These are phyloP conservation scores for Rhopalosiphum nymphaeae DNA, from an alignment of 2,888 invertebrate genomes.

Conservation along the genomic window DNA sequence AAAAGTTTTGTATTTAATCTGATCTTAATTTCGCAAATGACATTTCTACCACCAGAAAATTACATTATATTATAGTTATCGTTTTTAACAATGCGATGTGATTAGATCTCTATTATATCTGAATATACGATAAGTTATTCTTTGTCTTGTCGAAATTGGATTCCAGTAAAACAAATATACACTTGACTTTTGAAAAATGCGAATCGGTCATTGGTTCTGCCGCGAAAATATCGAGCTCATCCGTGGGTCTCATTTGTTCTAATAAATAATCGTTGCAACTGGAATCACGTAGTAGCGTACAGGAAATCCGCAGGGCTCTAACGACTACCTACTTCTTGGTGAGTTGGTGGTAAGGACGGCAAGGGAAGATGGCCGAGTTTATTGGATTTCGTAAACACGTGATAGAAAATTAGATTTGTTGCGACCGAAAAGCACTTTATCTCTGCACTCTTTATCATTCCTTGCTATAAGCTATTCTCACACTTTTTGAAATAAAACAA, in stretches of 20 bases:
- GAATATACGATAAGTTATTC: conserved; percentile 26
- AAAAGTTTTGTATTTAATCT: background rate
- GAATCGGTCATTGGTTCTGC: background rate
- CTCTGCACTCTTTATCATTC: conserved; percentile 63
- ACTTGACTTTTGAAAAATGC: conserved; percentile 44
- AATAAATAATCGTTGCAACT: conserved; percentile 58
- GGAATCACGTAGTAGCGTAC: conserved; percentile 57
- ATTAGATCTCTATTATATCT: background rate
- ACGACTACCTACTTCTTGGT: conserved; percentile 19
- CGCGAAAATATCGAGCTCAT: conserved; percentile 18
- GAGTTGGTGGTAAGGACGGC: background rate
- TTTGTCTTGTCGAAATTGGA: conserved; percentile 26
- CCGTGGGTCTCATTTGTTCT: conserved; percentile 46
- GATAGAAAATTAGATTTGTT: conserved; percentile 64
- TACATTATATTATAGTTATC: background rate
- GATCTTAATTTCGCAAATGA: background rate
- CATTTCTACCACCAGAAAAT: background rate
- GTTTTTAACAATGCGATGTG: background rate
- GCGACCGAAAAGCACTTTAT: conserved; percentile 64
- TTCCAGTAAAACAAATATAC: conserved; percentile 36
- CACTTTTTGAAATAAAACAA: conserved; percentile 52
- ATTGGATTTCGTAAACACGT: conserved; percentile 64
- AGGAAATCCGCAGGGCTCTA: conserved; percentile 38
- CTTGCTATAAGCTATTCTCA: conserved; percentile 23
- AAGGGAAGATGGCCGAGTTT: conserved; percentile 36